Evolutionary conservation across 2,888 invertebrate species (phyloP), one percentile per base, ranked within the genome.

Genomic region (Caenorhabditis becei): DNA sequence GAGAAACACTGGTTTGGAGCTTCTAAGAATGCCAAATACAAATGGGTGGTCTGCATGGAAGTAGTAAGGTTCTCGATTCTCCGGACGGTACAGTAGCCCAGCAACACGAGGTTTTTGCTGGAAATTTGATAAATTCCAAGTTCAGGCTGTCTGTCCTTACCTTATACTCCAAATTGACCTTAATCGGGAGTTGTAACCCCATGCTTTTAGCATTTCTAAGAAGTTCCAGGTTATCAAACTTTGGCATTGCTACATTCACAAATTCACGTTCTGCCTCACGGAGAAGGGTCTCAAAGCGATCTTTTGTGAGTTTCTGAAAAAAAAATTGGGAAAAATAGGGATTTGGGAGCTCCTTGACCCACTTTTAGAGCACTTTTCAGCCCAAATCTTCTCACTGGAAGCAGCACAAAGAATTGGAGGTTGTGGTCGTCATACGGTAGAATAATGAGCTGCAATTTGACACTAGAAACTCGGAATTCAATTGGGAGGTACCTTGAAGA

Each of bases 41-140:
- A 71, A 71, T 14, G 71, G 71, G 18, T 62, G 44, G 16, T 71
- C 71, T 3, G 71, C 71, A 10, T 63, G 61, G 24, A 71, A 71
- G 26, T 28, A 47, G 24, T 71, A 71, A 7, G 71, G 71, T n/a
- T 62, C 54, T 54, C 71, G 41, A 16, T 71, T 71, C n/a, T 53
- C 62, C 8, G 71, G 71, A 2, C 62, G 62, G 28, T 71, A 71
- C 44, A 71, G 8, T 28, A 71, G 37, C 2, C 35, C 47, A 20
- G 71, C 41, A 11, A 47, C 35, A 24, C 54, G 28, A 5, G 71
- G 44, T 18, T 53, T 16, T 14, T 62, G 54, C 71, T 71, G 54
- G 37, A 69, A 63, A 23, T 53, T 53, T 1, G 24, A 24, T 49
- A n/a, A n/a, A 28, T 56, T 28, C 23, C 11, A 18, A 7, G 3